A percentile compares a stretch with the other conserved stretches of the same genome.
Conservation (phyloP, 2,797 vertebrate genomes). For the Erpetoichthys calabaricus region DNA sequence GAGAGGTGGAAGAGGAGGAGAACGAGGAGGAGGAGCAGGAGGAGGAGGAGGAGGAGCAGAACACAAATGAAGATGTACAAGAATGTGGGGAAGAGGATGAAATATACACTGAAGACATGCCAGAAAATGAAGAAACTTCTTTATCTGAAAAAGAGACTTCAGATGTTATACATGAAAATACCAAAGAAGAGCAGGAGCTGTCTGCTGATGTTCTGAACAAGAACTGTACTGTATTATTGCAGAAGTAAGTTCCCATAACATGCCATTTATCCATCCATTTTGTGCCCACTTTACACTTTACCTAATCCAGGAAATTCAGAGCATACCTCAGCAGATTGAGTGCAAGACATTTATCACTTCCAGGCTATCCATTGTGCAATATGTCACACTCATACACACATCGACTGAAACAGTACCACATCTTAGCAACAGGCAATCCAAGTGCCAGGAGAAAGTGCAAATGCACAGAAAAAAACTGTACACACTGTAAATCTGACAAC, state of each 20-base stretch:
- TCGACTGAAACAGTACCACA: too few species aligned
- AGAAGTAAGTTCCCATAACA: slow-evolving; percentile 27
- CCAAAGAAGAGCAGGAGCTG: background rate
- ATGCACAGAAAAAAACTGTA: too few species aligned
- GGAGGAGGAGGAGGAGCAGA: slow-evolving; percentile 14
- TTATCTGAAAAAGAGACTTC: slow-evolving; percentile 7
- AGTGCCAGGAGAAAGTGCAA: too few species aligned
- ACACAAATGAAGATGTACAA: slow-evolving; percentile 10
- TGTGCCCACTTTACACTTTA: background rate
- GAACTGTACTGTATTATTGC: slow-evolving; percentile 7
- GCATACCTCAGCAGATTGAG: too few species aligned
- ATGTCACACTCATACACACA: too few species aligned
- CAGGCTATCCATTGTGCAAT: too few species aligned
- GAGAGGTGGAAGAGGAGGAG: slow-evolving; percentile 14
- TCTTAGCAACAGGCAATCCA: too few species aligned
- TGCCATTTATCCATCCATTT: background rate
- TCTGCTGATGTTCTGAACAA: slow-evolving; percentile 14
- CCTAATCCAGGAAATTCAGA: too few species aligned
- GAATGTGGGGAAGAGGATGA: slow-evolving; percentile 17
- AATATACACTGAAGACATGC: slow-evolving; percentile 8
- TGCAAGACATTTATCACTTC: too few species aligned
- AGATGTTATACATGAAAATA: background rate
- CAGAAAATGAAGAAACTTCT: slow-evolving; percentile 14
- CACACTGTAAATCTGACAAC: too few species aligned
- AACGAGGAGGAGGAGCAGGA: slow-evolving; percentile 15